These are phyloP conservation scores for Drosophila flavopinicola DNA, from an alignment of 2,888 invertebrate genomes.

Conservation along the genomic window DNA sequence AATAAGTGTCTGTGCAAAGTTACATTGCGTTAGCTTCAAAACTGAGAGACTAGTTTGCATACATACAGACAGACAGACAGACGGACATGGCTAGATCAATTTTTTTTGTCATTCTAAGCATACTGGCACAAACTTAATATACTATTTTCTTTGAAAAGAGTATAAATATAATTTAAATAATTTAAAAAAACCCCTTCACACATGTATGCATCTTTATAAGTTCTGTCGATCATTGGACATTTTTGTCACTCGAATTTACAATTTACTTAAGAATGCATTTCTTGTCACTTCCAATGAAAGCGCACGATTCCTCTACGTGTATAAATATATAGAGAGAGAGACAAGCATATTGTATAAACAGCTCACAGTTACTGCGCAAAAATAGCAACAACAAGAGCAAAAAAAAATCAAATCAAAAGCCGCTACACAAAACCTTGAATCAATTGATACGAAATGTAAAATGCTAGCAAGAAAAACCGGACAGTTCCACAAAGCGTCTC, in stretches of 20 bases:
- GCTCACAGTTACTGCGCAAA: conserved; percentile 15
- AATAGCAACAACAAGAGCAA: conserved; percentile 16
- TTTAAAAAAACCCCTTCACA: too few species aligned
- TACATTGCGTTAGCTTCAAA: too few species aligned
- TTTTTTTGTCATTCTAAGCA: too few species aligned
- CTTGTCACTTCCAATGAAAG: conserved; percentile 67
- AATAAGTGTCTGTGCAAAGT: too few species aligned
- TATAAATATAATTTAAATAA: too few species aligned
- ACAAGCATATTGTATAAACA: conserved; percentile 35
- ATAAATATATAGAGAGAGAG: conserved; percentile 17
- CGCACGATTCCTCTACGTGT: conserved; percentile 63
- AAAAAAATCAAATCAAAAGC: conserved; percentile 65
- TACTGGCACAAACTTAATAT: too few species aligned
- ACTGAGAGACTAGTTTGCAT: too few species aligned
- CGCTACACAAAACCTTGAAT: conserved; percentile 72
- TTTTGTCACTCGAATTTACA: conserved; percentile 61
- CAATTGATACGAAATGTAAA: conserved; percentile 77
- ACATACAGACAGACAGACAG: too few species aligned
- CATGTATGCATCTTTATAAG: too few species aligned
- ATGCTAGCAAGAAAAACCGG: conserved; percentile 51
- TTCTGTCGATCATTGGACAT: conserved; percentile 12
- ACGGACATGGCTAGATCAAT: too few species aligned
- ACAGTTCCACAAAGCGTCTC: conserved; percentile 59
- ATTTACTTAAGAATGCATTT: conserved; percentile 73
- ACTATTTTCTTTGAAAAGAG: too few species aligned